phyloP scores from a whole-genome alignment of 2,797 vertebrate genomes.

The Caiman crocodilus region DNA sequence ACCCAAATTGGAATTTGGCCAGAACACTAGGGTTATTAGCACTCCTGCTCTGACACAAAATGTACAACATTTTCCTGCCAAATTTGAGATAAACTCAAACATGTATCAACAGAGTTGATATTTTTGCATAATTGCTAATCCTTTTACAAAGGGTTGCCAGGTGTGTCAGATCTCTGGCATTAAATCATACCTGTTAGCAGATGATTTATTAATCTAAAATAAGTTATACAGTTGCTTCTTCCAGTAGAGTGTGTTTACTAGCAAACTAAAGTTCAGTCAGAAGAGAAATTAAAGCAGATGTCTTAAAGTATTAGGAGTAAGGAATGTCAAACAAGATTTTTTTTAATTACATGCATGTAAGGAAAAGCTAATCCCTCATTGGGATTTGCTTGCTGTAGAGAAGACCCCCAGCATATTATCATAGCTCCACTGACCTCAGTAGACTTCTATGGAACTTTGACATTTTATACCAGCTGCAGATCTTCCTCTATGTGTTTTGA shows the following conservation, averaged over 20 bases:
- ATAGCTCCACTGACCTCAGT: background rate
- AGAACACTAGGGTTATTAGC: background rate
- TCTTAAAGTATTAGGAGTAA: background rate
- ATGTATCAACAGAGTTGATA: conserved; percentile 32
- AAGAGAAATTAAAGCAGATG: conserved; percentile 1
- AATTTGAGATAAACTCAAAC: conserved; percentile 13
- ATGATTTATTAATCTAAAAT: conserved; percentile 12
- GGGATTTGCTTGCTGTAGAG: background rate
- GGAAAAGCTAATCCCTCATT: background rate
- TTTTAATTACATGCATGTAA: background rate
- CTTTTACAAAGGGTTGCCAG: conserved; percentile 10
- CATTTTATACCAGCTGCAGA: background rate
- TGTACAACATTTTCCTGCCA: conserved; percentile 1
- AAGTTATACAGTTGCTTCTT: conserved; percentile 38
- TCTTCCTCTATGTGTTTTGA: background rate
- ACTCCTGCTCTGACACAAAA: conserved; percentile 10
- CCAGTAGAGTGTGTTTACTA: background rate
- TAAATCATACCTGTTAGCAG: background rate
- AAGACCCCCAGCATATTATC: background rate
- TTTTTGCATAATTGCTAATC: background rate
- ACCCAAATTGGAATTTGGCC: conserved; percentile 30
- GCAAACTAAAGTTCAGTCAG: background rate
- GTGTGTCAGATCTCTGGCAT: background rate
- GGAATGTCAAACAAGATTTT: conserved; percentile 6
- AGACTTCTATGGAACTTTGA: background rate